Percentiles rank a stretch among this genome's conserved stretches.
phyloP scores from a whole-genome alignment of 2,888 invertebrate genomes.

The Schizaphis graminum region DNA sequence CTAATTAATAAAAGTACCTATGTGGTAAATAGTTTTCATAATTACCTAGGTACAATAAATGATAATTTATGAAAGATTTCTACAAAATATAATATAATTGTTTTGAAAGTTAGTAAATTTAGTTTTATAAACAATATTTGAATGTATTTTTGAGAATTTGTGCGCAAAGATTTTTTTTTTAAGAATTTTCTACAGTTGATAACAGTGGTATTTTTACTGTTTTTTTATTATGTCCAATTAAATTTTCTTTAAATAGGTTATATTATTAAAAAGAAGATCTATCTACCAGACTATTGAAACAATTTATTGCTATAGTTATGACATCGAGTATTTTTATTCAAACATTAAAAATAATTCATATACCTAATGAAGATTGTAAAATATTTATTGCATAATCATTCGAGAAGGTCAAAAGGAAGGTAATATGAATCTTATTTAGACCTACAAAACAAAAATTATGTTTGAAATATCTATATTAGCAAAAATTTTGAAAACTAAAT shows the following conservation, averaged over 20 bases:
- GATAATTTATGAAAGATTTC: background rate
- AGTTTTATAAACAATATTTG: background rate
- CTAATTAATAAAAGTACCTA: background rate
- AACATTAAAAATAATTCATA: slow-evolving; percentile 17
- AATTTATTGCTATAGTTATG: background rate
- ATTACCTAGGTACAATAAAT: background rate
- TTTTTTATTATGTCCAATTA: background rate
- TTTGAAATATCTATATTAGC: background rate
- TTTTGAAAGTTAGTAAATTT: background rate
- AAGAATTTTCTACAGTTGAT: background rate
- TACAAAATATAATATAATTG: background rate
- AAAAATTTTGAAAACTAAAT: background rate
- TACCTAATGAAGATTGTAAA: background rate
- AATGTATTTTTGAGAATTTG: background rate
- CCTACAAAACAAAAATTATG: background rate
- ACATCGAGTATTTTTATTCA: background rate
- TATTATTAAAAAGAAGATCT: background rate
- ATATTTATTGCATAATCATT: background rate
- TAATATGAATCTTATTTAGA: background rate
- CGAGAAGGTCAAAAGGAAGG: background rate
- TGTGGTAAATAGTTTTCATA: background rate
- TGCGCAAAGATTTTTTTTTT: background rate
- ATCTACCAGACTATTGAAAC: background rate
- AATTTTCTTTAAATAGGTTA: background rate
- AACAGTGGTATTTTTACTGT: background rate